Percentiles rank a stretch among this genome's conserved stretches.
These are phyloP conservation scores for Xestia rhomboidea DNA, from an alignment of 2,888 invertebrate species.

Conservation along the genomic window DNA sequence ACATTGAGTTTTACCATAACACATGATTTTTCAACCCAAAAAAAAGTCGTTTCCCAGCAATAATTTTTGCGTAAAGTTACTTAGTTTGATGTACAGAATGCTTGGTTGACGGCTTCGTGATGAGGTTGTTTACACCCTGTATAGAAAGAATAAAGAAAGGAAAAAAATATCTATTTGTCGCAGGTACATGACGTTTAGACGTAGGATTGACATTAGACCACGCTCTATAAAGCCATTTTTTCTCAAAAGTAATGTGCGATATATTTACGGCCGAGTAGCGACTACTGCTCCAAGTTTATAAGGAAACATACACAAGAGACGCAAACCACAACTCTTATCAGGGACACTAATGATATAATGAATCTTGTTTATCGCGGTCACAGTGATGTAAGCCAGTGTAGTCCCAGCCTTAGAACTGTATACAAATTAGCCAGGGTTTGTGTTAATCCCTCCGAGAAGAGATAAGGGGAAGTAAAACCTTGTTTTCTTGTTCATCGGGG, in stretches of 20 bases:
- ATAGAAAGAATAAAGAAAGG: not conserved
- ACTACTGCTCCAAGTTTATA: not conserved
- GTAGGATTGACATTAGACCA: not conserved
- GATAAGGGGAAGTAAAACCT: conserved; percentile 50
- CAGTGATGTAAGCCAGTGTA: conserved; percentile 62
- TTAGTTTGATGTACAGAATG: no score
- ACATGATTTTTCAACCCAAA: no score
- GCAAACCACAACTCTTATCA: conserved; percentile 50
- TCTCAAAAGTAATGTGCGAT: not conserved
- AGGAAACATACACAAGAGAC: conserved; percentile 24
- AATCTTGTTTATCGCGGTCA: conserved; percentile 68
- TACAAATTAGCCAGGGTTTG: conserved; percentile 63
- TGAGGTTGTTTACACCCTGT: no score
- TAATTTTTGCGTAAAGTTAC: no score
- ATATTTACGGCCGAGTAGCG: not conserved
- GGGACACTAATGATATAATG: conserved; percentile 62
- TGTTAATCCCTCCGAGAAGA: conserved; percentile 45
- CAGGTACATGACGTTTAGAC: not conserved
- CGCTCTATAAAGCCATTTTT: not conserved
- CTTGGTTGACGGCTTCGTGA: no score
- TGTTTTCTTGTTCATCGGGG: conserved; percentile 47
- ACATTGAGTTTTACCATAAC: no score
- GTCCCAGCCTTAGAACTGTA: conserved; percentile 56
- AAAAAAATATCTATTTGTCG: no score
- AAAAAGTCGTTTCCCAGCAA: no score